Conservation (phyloP, 2,888 invertebrate species). For the Lepetodrilus schrolli region DNA sequence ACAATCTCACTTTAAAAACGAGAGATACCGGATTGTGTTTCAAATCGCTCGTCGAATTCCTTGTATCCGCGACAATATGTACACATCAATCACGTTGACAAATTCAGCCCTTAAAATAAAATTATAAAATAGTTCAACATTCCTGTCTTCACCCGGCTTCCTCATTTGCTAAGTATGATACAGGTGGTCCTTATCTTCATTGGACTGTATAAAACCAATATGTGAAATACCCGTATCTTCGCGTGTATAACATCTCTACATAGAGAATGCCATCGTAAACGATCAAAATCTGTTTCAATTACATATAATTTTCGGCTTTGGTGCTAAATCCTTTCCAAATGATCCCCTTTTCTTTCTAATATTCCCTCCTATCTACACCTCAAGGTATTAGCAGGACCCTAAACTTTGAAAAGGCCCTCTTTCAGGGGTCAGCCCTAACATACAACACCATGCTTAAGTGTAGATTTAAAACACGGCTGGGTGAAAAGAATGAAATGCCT, state of each 20-base stretch:
- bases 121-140: too few species aligned
- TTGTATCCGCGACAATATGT: too few species aligned
- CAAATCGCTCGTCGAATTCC: too few species aligned
- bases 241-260: neutral
- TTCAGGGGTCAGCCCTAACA: neutral
- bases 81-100: too few species aligned
- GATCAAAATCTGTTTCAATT: neutral
- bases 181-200: neutral
- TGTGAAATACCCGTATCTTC: neutral
- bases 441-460: neutral
- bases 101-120: too few species aligned
- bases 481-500: neutral
- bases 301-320: slow-evolving; percentile 23
- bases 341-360: slow-evolving; percentile 2
- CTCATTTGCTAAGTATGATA: too few species aligned
- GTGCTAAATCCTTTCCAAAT: neutral
- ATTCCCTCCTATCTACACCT: slow-evolving; percentile 7
- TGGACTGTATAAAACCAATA: slow-evolving; percentile 6
- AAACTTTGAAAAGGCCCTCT: neutral
- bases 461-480: slow-evolving; percentile 7
- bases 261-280: neutral
- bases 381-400: neutral
- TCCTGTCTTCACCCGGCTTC: too few species aligned
- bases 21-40: too few species aligned
- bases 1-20: too few species aligned